Percentiles rank a stretch among this genome's conserved stretches.
Conservation (phyloP, 2,888 invertebrate species). For the Leptodirus hochenwartii region DNA sequence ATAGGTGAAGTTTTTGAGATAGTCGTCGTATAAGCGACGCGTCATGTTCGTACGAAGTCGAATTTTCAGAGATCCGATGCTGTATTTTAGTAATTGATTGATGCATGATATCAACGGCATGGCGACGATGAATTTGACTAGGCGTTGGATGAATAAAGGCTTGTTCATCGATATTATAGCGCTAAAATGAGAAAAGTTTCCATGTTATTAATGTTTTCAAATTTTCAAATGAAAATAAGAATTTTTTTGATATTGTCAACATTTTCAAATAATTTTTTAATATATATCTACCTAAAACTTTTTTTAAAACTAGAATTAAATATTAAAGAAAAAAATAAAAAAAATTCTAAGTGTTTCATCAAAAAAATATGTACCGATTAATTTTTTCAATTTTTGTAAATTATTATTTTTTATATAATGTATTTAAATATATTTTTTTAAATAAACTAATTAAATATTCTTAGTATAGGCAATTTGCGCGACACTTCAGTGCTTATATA, state of each 20-base stretch:
- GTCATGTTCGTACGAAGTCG: conserved; percentile 80
- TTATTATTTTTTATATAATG: too few species aligned
- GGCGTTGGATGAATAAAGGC: conserved; percentile 50
- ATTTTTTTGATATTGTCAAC: neutral
- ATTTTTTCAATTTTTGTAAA: too few species aligned
- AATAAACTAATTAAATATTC: too few species aligned
- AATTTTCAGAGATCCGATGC: conserved; percentile 83
- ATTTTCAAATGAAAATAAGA: neutral
- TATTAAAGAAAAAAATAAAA: conserved; percentile 1
- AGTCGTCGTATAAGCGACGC: conserved; percentile 72
- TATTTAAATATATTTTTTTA: too few species aligned
- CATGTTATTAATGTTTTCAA: conserved; percentile 6
- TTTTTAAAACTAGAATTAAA: conserved; percentile 3
- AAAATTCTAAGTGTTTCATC: too few species aligned
- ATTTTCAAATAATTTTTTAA: too few species aligned
- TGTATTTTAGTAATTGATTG: conserved; percentile 87
- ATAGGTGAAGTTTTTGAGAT: conserved; percentile 90
- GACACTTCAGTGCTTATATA: too few species aligned
- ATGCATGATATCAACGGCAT: conserved; percentile 86
- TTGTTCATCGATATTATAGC: conserved; percentile 83
- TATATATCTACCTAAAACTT: neutral
- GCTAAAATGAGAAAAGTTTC: conserved; percentile 40
- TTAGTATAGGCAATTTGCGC: too few species aligned
- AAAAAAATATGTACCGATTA: too few species aligned
- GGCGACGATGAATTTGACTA: conserved; percentile 62